Evolutionary conservation across 2,113 vertebrate genomes (phyloP).

Genomic region (Eira barbara): DNA sequence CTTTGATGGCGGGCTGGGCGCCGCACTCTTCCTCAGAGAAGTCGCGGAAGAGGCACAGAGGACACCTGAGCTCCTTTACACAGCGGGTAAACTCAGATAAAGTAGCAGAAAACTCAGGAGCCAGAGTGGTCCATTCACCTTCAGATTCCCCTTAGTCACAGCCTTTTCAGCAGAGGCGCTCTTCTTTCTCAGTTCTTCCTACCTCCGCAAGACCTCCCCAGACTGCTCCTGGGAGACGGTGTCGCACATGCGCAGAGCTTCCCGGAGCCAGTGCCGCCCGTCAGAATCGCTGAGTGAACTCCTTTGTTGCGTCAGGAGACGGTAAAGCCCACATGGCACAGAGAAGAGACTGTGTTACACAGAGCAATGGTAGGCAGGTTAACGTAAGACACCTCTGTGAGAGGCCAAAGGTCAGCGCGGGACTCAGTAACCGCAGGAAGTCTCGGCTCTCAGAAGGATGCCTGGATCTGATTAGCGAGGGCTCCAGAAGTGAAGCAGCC

Average conservation of each 20-base stretch:
- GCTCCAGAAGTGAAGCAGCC: too few species aligned
- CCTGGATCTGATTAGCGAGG: neutral
- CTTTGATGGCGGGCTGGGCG: accelerated
- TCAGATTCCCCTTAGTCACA: neutral
- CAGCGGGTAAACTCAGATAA: neutral
- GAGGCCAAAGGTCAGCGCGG: neutral
- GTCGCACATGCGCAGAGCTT: accelerated
- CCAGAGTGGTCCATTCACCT: neutral
- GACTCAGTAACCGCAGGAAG: neutral
- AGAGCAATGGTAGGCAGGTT: neutral
- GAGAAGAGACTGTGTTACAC: neutral
- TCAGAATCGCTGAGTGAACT: neutral
- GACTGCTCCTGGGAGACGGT: neutral
- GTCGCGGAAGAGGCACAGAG: too few species aligned
- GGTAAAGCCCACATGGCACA: neutral
- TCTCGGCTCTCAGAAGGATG: too few species aligned
- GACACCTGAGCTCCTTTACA: neutral
- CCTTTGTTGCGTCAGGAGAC: neutral
- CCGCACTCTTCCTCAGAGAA: neutral
- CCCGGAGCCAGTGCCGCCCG: accelerated
- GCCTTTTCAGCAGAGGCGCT: neutral
- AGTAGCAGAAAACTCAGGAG: neutral
- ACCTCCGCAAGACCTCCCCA: neutral
- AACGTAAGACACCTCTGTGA: neutral
- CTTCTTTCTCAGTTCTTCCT: neutral